Base-by-base conservation (phyloP, 2,113 vertebrate genomes). In the Montifringilla adamsi region DNA sequence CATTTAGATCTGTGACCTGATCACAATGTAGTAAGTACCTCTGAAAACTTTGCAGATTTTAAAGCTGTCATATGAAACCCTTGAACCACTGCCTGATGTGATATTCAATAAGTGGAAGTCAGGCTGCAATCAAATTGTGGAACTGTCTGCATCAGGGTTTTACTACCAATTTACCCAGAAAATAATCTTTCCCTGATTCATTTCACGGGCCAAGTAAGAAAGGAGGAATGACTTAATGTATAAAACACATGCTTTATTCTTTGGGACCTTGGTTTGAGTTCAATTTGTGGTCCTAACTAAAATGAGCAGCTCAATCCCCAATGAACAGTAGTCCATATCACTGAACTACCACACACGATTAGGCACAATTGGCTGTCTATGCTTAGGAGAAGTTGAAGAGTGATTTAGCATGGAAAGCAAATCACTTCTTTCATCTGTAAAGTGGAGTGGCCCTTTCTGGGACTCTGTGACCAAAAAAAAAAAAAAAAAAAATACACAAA, bases 1-100 rank as follows among this genome's bases (percentile, higher is more conserved):
- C 97, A 97, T 98, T 98, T 98, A 97, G 96, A 97, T 98, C 96
- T 96, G 95, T 97, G 97, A 97, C 95, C 94, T 96, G 97, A 97
- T 97, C 94, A 94, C 95, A 94, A 69, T 89, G 85, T 93, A 93
- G 94, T 92, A 89, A 95, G 85, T 94, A 96, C 95, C 94, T 96
- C 94, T 91, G 91, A 97, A 97, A 96, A 90, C 84, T 94, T 80
- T 87, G 79, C n/a, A 0, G 86, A 69, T 64, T 94, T 92, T 95
- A 92, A 94, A 96, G 85, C 86, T 97, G 94, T 95, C 89, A 89
- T 96, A 90, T 89, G 95, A 97, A 97, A 94, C 68, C 76, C 93
- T 93, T 97, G 97, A 97, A 96, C 96, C 94, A 90, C 88, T 81
- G 58, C 96, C 97, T 91, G 95, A 97, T 97, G 94, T 93, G 95